Conservation (phyloP, 2,888 invertebrate genomes). For the Aspidiotus destructor region DNA sequence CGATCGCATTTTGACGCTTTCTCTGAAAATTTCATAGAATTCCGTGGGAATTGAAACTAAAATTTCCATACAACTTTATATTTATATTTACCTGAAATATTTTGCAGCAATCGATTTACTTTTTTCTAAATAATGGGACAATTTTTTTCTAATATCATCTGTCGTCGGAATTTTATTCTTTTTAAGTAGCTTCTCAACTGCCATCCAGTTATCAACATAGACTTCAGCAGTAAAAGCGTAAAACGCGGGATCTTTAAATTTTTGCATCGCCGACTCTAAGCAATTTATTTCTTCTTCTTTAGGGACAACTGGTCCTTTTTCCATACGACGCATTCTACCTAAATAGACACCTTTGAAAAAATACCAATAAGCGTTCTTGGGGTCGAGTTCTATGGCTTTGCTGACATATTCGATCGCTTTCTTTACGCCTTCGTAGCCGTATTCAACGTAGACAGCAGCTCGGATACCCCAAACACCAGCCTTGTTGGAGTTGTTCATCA, state of each 20-base stretch:
- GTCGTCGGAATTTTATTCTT: background rate
- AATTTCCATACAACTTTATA: background rate
- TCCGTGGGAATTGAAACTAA: background rate
- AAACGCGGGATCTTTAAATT: constrained; percentile 15
- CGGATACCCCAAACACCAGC: constrained; percentile 27
- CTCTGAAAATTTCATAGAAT: background rate
- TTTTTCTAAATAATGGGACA: background rate
- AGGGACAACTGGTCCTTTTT: constrained; percentile 4
- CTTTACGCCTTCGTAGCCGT: constrained; percentile 20
- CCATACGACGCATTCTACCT: constrained; percentile 11
- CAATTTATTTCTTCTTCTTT: constrained; percentile 9
- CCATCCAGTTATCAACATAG: constrained; percentile 13
- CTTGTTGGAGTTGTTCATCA: constrained; percentile 3
- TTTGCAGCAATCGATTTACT: background rate
- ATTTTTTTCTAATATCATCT: background rate
- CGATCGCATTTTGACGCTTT: background rate
- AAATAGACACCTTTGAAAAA: constrained; percentile 17
- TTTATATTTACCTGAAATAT: constrained; percentile 16
- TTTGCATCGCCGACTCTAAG: constrained; percentile 6
- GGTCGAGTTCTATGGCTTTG: constrained; percentile 5
- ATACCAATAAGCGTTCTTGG: constrained; percentile 12
- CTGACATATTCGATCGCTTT: background rate
- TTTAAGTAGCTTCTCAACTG: background rate
- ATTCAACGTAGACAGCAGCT: constrained; percentile 21
- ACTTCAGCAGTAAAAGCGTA: constrained; percentile 18